Evolutionary conservation across 2,888 invertebrate genomes (phyloP).

Genomic region (Perdita meconis): DNA sequence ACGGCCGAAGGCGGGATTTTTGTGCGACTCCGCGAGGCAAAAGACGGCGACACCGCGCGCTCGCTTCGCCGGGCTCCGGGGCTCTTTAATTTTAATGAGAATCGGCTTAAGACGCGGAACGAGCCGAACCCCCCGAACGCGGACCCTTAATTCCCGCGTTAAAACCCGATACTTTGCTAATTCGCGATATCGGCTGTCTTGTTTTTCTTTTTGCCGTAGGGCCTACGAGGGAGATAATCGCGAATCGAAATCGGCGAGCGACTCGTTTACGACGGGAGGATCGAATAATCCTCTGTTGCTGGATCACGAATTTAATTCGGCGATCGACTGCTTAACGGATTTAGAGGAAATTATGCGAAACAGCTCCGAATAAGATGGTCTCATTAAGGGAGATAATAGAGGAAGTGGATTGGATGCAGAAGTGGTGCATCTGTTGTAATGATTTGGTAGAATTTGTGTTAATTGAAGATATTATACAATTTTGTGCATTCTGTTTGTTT

Average conservation of each 20-base stretch:
- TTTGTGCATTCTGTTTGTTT: no score
- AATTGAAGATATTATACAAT: no score
- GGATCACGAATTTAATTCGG: not conserved
- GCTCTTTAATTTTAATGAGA: constrained; percentile 64
- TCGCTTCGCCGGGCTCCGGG: no score
- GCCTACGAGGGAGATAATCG: constrained; percentile 41
- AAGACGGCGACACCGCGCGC: constrained; percentile 15
- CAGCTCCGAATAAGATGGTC: no score
- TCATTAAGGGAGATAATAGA: no score
- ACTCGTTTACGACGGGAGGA: not conserved
- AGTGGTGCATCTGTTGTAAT: no score
- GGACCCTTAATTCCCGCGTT: constrained; percentile 54
- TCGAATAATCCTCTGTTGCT: constrained; percentile 20
- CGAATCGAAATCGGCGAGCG: constrained; percentile 14
- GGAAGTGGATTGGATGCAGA: no score
- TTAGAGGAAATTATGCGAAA: no score
- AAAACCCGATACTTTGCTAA: constrained; percentile 62
- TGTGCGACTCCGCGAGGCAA: not conserved
- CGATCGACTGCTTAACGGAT: not conserved
- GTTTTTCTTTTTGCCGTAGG: not conserved
- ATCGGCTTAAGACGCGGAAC: constrained; percentile 57
- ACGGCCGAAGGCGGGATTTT: constrained; percentile 24
- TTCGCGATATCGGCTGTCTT: constrained; percentile 37
- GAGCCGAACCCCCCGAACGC: constrained; percentile 31
- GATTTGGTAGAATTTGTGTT: no score